These are phyloP conservation scores for Ceratoteleas bidentatus DNA, from an alignment of 1,140 invertebrate species.

Conservation along the genomic window DNA sequence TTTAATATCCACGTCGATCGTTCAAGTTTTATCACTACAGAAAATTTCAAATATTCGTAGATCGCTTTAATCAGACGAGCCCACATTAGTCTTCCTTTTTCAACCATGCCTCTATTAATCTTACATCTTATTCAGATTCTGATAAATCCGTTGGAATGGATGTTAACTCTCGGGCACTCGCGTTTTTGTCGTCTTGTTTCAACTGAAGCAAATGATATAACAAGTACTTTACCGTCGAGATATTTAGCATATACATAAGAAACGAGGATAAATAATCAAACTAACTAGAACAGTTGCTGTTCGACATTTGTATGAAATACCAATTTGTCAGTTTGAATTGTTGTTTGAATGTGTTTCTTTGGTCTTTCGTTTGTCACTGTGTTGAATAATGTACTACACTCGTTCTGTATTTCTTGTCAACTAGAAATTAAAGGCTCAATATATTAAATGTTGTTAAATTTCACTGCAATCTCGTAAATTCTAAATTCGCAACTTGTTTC, in stretches of 20 bases:
- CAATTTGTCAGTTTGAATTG: too few species aligned
- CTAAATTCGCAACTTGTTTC: constrained; percentile 6
- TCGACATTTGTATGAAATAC: too few species aligned
- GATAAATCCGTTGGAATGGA: background rate
- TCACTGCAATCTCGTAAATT: constrained; percentile 7
- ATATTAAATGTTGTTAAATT: constrained; percentile 4
- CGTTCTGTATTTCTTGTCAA: background rate
- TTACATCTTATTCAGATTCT: background rate
- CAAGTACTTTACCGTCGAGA: too few species aligned
- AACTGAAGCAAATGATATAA: too few species aligned
- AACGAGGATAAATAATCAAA: too few species aligned
- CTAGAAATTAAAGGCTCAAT: background rate
- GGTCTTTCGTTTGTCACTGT: too few species aligned
- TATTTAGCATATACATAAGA: too few species aligned
- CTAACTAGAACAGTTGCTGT: too few species aligned
- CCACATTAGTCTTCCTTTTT: constrained; percentile 15
- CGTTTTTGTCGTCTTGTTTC: too few species aligned
- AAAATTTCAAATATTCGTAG: constrained; percentile 46
- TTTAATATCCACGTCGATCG: constrained; percentile 54
- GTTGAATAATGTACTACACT: background rate
- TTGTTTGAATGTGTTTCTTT: too few species aligned
- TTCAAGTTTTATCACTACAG: constrained; percentile 54
- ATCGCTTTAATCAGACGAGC: constrained; percentile 23
- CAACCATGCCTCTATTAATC: constrained; percentile 12
- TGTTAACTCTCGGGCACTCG: too few species aligned